A percentile compares a stretch with the other conserved stretches of the same genome.
phyloP scores from a whole-genome alignment of 2,797 vertebrate genomes.

The Sciaenops ocellatus region DNA sequence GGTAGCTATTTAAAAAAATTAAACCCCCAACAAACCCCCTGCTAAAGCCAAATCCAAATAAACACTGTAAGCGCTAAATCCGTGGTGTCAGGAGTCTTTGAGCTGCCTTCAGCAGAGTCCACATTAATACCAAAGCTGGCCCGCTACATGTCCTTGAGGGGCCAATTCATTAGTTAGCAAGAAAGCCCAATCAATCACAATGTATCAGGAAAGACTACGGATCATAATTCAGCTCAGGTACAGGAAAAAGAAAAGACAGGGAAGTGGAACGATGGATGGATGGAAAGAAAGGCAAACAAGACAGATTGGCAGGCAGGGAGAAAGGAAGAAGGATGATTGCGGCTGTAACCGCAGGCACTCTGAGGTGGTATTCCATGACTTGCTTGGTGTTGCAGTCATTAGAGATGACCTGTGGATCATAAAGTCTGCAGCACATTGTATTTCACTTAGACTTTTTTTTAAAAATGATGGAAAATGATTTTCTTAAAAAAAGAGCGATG shows the following conservation, averaged over 20 bases:
- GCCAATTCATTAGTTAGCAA: constrained; percentile 81
- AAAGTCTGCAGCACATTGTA: not conserved
- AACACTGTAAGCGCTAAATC: constrained; percentile 69
- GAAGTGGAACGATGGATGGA: constrained; percentile 59
- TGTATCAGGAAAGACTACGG: constrained; percentile 58
- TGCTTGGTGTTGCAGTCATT: constrained; percentile 39
- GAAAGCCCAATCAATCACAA: constrained; percentile 79
- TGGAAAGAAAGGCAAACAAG: constrained; percentile 53
- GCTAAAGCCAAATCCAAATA: constrained; percentile 69
- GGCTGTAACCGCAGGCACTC: constrained; percentile 21
- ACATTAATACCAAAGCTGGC: constrained; percentile 71
- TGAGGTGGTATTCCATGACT: constrained; percentile 35
- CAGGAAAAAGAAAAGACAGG: constrained; percentile 52
- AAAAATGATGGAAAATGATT: not conserved
- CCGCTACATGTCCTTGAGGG: constrained; percentile 75
- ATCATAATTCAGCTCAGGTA: constrained; percentile 78
- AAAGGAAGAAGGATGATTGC: constrained; percentile 62
- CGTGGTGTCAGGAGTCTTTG: constrained; percentile 73
- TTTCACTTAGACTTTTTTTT: not conserved
- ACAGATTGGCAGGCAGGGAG: constrained; percentile 44
- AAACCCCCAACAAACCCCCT: constrained; percentile 46
- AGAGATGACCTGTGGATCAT: constrained; percentile 36
- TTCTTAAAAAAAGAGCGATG: not conserved
- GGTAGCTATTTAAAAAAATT: constrained; percentile 61
- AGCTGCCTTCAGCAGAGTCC: constrained; percentile 72